These are phyloP conservation scores for Uria aalge DNA, from an alignment of 2,113 vertebrate species.

Conservation along the genomic window DNA sequence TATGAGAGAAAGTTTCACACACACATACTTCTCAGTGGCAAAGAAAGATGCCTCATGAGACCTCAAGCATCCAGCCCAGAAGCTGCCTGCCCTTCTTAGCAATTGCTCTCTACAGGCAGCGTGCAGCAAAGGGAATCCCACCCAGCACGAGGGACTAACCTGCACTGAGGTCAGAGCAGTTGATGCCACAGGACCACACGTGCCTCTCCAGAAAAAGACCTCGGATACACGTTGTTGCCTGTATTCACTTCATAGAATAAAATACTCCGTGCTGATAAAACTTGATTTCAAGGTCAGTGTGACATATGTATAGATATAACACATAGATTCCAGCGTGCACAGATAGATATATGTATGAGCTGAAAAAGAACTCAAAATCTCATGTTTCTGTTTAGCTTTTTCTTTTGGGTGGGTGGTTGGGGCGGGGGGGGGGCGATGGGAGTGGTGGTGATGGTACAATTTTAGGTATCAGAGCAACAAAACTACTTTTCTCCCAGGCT, in stretches of 20 bases:
- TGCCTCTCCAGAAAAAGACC: neutral
- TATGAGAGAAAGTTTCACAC: neutral
- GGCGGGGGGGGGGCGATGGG: rapidly evolving
- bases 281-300: neutral
- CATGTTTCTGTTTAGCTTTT: neutral
- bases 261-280: neutral
- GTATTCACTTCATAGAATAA: neutral
- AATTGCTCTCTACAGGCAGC: neutral
- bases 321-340: neutral
- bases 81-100: neutral
- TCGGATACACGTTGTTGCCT: neutral
- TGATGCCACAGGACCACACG: neutral
- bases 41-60: neutral
- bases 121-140: neutral
- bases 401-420: neutral
- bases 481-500: neutral
- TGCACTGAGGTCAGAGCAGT: neutral
- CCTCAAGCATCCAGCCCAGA: neutral
- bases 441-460: neutral
- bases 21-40: neutral
- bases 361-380: neutral
- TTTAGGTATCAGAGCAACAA: neutral
- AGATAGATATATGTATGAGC: neutral
- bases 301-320: neutral
- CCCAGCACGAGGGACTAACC: rapidly evolving